Base-by-base conservation (phyloP, 2,888 invertebrate genomes). In the Aphodius granarius region DNA sequence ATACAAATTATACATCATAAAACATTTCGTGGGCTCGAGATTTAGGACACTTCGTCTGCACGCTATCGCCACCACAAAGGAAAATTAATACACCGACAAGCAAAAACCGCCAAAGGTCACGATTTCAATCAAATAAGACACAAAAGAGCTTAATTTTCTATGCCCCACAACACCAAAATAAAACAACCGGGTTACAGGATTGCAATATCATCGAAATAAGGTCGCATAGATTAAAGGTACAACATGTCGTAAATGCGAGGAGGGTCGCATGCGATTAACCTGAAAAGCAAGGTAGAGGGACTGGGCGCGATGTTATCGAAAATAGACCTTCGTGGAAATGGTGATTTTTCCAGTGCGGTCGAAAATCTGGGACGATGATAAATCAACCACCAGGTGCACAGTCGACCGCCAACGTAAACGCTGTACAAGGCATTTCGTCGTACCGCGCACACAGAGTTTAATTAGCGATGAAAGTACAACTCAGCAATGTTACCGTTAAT, bases 201-300 rank as follows among this genome's bases (percentile, higher is more conserved):
- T 68, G 18, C 20, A 68, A 19, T 21, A 16, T 19, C 6, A 65
- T 20, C 20, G 21, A 21, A 68, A 68, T 68, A 68, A 68, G 22
- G 68, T 43, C 43, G 21, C 19, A 13, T 20, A 68, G 20, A 20
- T 19, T 21, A 19, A 20, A 68, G 21, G n/a, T 19, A 20, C 21
- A 21, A 19, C 21, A 43, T 43, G n/a, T 43, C 43, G 43, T 6
- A 43, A 0, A 43, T 9, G 43, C 23, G 23, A 23, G 23, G 23
- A 21, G 20, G 68, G 68, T 68, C 68, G 68, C 68, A 68, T 68
- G 68, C n/a, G 21, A 68, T 68, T 68, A 68, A 68, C 68, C 68
- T 68, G 68, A 22, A 68, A 68, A 68, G n/a, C 20, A 22, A 68
- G n/a, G 68, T 43, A 43, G n/a, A n/a, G 4, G 43, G 43, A 43